Evolutionary conservation across 2,113 vertebrate species (phyloP), one percentile per base, ranked within the genome.

Genomic region (Prolemur simus): DNA sequence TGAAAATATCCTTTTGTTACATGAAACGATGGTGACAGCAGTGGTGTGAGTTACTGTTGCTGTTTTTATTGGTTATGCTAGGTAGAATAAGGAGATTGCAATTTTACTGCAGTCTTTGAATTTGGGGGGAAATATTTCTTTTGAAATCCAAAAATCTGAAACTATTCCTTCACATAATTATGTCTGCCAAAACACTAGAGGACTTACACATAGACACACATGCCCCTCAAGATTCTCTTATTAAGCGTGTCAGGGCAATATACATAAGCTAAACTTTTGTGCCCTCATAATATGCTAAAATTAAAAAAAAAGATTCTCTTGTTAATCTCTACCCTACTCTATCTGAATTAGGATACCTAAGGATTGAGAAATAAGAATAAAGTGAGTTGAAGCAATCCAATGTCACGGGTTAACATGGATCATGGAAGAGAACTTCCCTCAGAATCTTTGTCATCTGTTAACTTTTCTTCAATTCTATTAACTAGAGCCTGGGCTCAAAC

Each of bases 401-500:
- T 86, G 32, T 86, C 85, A 92, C 7, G 66, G 81, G 29, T 86
- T 80, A 81, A 94, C 2, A 1, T 18, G 23, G 54, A 7, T 56
- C 68, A 34, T 73, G 39, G 12, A 23, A 77, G n/a, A 80, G 10
- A 63, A 60, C 37, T 80, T 78, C 77, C 58, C 39, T 74, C 27
- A 54, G 45, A 56, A 91, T 68, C 29, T 64, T 81, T 54, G 74
- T 84, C 47, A 54, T 34, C 34, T 29, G 42, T 68, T 89, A 90
- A 82, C n/a, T 91, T 89, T 95, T 58, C 77, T 96, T 73, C 71
- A 92, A 20, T 64, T 81, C 77, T 85, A 93, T n/a, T 88, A 69
- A 93, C 34, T 81, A 34, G 18, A 87, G 89, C n/a, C 34, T 63
- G 34, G 49, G 21, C 34, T 58, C 80, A 83, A 76, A 82, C 54